Percentiles rank a stretch among this genome's conserved stretches.
Conservation (phyloP, 2,888 invertebrate genomes). For the Trichopoda pennipes region DNA sequence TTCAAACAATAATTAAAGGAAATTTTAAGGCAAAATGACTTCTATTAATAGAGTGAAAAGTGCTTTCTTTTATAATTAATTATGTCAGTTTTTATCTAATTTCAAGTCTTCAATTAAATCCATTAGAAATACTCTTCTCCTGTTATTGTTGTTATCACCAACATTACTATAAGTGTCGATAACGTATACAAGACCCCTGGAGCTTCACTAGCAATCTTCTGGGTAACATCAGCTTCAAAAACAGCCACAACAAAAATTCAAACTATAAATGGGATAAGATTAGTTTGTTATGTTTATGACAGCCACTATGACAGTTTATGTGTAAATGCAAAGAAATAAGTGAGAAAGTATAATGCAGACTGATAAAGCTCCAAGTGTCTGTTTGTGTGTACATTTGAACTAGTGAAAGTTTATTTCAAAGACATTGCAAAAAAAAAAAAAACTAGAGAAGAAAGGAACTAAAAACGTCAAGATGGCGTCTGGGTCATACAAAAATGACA, state of each 20-base stretch:
- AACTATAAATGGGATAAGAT: slow-evolving; percentile 47
- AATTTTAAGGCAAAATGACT: too few species aligned
- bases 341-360: not conserved
- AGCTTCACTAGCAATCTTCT: slow-evolving; percentile 14
- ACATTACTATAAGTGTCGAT: not conserved
- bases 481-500: too few species aligned
- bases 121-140: not conserved
- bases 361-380: slow-evolving; percentile 6
- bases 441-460: too few species aligned
- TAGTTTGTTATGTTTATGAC: slow-evolving; percentile 56
- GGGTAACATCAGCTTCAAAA: slow-evolving; percentile 15
- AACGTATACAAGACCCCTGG: not conserved
- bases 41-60: too few species aligned
- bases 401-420: not conserved
- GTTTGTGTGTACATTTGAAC: not conserved
- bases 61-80: slow-evolving; percentile 7
- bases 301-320: slow-evolving; percentile 57
- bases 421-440: too few species aligned
- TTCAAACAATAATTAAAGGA: too few species aligned
- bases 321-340: slow-evolving; percentile 6
- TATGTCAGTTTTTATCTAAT: not conserved
- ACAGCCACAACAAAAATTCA: slow-evolving; percentile 24
- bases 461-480: too few species aligned
- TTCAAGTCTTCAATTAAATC: slow-evolving; percentile 34
- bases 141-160: slow-evolving; percentile 16